These are phyloP conservation scores for Listronotus bonariensis DNA, from an alignment of 1,140 invertebrate genomes.

Conservation along the genomic window DNA sequence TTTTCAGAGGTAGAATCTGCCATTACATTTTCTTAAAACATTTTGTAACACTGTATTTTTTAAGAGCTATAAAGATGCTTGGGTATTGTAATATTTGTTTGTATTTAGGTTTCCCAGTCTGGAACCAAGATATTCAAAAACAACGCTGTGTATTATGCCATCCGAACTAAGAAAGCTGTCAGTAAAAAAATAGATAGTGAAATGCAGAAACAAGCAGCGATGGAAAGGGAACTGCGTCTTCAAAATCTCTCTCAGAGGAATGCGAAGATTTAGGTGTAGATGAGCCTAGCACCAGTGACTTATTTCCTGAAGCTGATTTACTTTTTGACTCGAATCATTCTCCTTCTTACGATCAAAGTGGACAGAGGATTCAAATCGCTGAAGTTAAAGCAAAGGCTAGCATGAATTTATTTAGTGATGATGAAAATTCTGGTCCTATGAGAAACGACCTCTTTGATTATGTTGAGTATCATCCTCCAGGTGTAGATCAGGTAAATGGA, in stretches of 20 bases:
- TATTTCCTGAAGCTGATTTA: constrained; percentile 76
- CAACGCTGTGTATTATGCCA: constrained; percentile 37
- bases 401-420: constrained; percentile 52
- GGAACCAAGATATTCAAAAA: constrained; percentile 32
- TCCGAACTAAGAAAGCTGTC: constrained; percentile 35
- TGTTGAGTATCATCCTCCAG: constrained; percentile 46
- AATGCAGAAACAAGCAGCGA: constrained; percentile 58
- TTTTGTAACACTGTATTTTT: too few species aligned
- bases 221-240: constrained; percentile 63
- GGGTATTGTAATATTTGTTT: constrained; percentile 11
- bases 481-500: constrained; percentile 47
- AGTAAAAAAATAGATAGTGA: constrained; percentile 47
- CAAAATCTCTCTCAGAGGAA: constrained; percentile 77
- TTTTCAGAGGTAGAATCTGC: too few species aligned
- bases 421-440: constrained; percentile 51
- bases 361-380: constrained; percentile 46
- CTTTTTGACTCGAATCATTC: constrained; percentile 63
- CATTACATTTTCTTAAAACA: too few species aligned
- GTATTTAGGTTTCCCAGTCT: constrained; percentile 17
- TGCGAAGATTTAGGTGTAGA: constrained; percentile 78
- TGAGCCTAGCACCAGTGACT: constrained; percentile 74
- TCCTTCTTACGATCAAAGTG: constrained; percentile 52
- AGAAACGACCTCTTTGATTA: constrained; percentile 51
- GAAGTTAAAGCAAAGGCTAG: constrained; percentile 43
- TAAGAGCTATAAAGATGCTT: too few species aligned